Evolutionary conservation across 2,888 invertebrate species (phyloP), one percentile per base, ranked within the genome.

Genomic region (Epinotia nisella): DNA sequence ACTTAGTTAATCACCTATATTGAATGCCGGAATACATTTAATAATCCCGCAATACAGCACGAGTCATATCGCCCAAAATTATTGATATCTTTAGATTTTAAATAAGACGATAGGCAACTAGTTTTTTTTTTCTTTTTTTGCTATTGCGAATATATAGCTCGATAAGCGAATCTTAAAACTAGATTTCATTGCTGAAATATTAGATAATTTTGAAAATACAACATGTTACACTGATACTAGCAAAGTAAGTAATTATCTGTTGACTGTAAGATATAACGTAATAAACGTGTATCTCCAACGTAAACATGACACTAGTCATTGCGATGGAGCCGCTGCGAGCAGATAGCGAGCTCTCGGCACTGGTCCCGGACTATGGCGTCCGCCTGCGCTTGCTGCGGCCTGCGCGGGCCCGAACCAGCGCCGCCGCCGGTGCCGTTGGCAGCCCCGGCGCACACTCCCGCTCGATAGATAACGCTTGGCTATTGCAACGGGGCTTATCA

Each of bases 211-310:
- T 21, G n/a, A 41, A 61, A 62, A 49, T 49, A n/a, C 15, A 15
- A 1, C 24, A n/a, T 49, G 62, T 62, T 13, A 21, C 15, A 39
- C n/a, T 56, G 21, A 41, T 55, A 39, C 55, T 66, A 66, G 51
- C 58, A 64, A 58, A 41, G 53, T 51, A 53, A 55, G 59, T 60
- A 74, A 59, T 65, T 74, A 71, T 75, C 72, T 75, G 64, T 72
- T 59, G 62, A 72, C 73, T 74, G 53, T 55, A 58, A 73, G 77
- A 89, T 90, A 88, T 85, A 89, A 86, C 87, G 90, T 91, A 87
- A 91, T 92, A 89, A 90, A 91, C 86, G 87, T 89, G 87, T 92
- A 92, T 91, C 89, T 91, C 85, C 77, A 87, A 77, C 82, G 92
- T 87, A 91, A 92, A 93, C 91, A 90, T 80, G 76, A 75, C 82